Evolutionary conservation across 2,113 vertebrate genomes (phyloP).

Genomic region (Zosterops hypoxanthus): DNA sequence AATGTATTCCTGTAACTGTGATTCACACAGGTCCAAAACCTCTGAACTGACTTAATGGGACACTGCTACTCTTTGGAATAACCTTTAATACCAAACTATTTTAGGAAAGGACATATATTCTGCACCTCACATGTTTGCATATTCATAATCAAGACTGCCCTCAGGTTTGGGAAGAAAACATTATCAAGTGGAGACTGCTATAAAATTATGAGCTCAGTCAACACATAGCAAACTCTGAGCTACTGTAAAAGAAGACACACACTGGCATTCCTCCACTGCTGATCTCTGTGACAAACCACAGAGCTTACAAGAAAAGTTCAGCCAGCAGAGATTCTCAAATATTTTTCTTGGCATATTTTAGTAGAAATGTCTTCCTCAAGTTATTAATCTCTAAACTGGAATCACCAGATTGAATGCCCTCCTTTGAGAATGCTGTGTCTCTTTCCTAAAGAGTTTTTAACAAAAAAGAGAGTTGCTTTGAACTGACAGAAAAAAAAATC

Average conservation of each 20-base stretch:
- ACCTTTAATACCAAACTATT: background rate
- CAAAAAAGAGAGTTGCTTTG: background rate
- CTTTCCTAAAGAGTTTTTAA: background rate
- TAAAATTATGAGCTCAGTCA: background rate
- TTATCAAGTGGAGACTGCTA: background rate
- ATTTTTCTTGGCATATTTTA: background rate
- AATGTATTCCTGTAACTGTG: background rate
- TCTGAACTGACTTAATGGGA: background rate
- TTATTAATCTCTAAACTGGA: background rate
- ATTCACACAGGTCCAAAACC: background rate
- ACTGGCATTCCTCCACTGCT: background rate
- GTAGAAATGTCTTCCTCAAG: background rate
- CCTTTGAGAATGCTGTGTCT: background rate
- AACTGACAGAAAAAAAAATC: background rate
- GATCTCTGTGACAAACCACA: background rate
- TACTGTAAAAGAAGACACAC: background rate
- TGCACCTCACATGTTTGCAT: background rate
- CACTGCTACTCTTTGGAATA: background rate
- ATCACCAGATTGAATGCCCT: background rate
- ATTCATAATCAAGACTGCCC: background rate
- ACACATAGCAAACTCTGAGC: background rate
- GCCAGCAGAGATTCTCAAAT: background rate
- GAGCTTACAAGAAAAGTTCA: background rate
- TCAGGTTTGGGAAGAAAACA: background rate
- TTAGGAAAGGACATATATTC: background rate